Base-by-base conservation (phyloP, 2,113 vertebrate genomes). In the Cinclus mexicanus region DNA sequence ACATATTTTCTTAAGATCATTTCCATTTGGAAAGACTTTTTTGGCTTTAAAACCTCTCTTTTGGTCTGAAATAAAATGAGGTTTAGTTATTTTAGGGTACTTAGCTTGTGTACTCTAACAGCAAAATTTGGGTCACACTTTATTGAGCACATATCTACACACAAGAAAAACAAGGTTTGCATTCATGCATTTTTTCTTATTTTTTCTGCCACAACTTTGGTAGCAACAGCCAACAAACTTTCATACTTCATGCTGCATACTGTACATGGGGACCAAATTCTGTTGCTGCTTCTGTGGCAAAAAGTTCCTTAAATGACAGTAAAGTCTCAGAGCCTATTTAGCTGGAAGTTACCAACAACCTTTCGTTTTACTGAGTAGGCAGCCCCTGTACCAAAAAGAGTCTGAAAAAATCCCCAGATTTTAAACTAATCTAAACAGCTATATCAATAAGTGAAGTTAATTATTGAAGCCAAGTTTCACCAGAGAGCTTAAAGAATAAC, bases 401-500 rank as follows among this genome's bases (percentile, higher is more conserved):
- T 55, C 20, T 59, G 63, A 91, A 86, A 88, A 87, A 81, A 49
- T 64, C 7, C 16, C 9, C 10, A 22, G 18, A 44, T 93, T 80
- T 78, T 67, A 81, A 89, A 90, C 59, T 41, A 90, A 93, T 80
- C 69, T 91, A 77, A 93, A 23, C 55, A 88, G 10, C 60, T 74
- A 4, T 63, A 81, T 75, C 68, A 67, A 21, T 67, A 75, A 70
- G 24, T 14, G 11, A 50, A 90, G 82, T 94, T 96, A 95, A 94
- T 94, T 59, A 93, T 93, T 93, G 90, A 94, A 83, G 64, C 16
- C 56, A 70, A 68, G n/a, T 74, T 83, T 77, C 55, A 78, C 52
- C 47, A 80, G 41, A 79, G 37, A 90, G 88, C 41, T 93, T 90
- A 90, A 95, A 95, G 33, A 81, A 24, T 86, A 95, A 83, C 72